Base-by-base conservation (phyloP, 2,888 invertebrate species). In the Andrena flavipes region DNA sequence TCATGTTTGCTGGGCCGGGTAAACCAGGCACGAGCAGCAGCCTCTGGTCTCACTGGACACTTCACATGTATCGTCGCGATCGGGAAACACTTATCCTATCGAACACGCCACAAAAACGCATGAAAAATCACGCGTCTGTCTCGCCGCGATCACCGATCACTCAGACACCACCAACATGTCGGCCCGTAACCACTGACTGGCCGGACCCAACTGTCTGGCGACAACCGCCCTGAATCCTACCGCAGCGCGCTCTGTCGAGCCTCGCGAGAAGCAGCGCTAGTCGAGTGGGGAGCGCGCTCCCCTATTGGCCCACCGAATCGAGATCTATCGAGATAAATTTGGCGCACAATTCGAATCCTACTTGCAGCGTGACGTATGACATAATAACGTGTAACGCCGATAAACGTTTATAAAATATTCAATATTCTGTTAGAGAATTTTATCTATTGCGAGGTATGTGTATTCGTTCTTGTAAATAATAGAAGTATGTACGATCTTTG, bases 1-100 rank as follows among this genome's bases (percentile, higher is more conserved):
- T 94, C 94, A 94, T 94, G 90, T 90, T 94, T 92, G 90, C 89
- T 87, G 85, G 89, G 90, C 90, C 90, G 91, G 92, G 88, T 88
- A 87, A 90, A 91, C 92, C 92, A 89, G 88, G 89, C 87, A 85
- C 89, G 76, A 89, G 64, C 68, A 56, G 69, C 33, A 35, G 74
- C 56, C 23, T 49, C 59, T 67, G 62, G 48, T 77, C 64, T 77
- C 80, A 68, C 89, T 82, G 88, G 80, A 85, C 91, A 91, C 91
- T 89, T 91, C 90, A 91, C 91, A 91, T 91, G 89, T 89, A 91
- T 82, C 87, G 87, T 76, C 72, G 84, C 85, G 75, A 84, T 78
- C 76, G 69, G 69, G 81, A 84, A 83, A 85, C 89, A 85, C 87
- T 63, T 75, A 67, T 70, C 60, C 65, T 80, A 64, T 72, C 65